phyloP scores from a whole-genome alignment of 2,888 invertebrate species.

The Monopis laevigella region DNA sequence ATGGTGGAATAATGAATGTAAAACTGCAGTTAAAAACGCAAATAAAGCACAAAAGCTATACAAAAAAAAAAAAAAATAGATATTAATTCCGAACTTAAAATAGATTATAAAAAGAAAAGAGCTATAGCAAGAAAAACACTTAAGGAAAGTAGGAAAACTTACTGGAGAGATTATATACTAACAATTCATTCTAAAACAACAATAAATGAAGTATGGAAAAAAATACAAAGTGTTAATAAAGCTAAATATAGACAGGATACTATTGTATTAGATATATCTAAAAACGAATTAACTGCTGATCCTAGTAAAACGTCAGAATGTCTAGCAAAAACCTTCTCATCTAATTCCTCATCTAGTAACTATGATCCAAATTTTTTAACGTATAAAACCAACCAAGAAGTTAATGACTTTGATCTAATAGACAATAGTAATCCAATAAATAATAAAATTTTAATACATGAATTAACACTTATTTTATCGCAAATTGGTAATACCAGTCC shows the following conservation, averaged over 20 bases:
- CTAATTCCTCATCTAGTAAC: conserved; percentile 16
- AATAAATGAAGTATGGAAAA: conserved; percentile 14
- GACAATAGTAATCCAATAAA: conserved; percentile 4
- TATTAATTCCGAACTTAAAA: conserved; percentile 11
- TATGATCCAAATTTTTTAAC: conserved; percentile 14
- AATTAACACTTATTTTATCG: conserved; percentile 13
- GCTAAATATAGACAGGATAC: background rate
- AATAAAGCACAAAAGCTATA: conserved; percentile 10
- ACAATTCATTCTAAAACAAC: conserved; percentile 14
- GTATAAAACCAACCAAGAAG: conserved; percentile 4
- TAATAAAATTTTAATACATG: conserved; percentile 7
- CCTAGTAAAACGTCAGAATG: background rate
- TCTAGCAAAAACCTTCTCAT: conserved; percentile 15
- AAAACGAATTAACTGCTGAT: conserved; percentile 3
- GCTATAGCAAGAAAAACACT: conserved; percentile 9
- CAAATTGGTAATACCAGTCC: conserved; percentile 15
- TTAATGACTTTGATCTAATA: background rate
- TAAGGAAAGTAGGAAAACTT: conserved; percentile 12
- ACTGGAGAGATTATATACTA: conserved; percentile 14
- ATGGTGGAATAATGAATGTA: conserved; percentile 13
- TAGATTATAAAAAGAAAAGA: conserved; percentile 13
- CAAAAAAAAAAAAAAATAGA: conserved; percentile 12
- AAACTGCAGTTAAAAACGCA: conserved; percentile 10
- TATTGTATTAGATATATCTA: background rate
- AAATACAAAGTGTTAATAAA: conserved; percentile 9